Evolutionary conservation across 30 jellyfish, hydroid and myxozoan genomes (phyloP).

Genomic region (Hydractinia symbiolongicarpus): DNA sequence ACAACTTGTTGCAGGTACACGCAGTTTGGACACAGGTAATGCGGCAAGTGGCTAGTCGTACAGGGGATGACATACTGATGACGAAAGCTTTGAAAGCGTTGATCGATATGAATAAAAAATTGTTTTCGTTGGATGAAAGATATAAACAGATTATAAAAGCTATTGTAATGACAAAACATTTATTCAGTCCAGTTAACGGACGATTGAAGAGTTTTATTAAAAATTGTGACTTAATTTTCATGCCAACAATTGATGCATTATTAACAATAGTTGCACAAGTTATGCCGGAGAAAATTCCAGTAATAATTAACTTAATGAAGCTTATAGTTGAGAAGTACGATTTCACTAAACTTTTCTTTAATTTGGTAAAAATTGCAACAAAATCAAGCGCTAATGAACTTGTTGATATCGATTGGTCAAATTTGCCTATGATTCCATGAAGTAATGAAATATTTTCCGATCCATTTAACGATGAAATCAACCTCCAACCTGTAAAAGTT

Average conservation of each 20-base stretch:
- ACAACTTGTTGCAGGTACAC: neutral
- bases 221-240: neutral
- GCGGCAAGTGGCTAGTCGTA: neutral
- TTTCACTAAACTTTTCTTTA: neutral
- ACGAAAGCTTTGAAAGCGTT: neutral
- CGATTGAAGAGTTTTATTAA: neutral
- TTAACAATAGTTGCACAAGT: neutral
- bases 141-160: neutral
- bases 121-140: neutral
- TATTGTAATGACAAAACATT: neutral
- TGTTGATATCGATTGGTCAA: neutral
- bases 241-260: neutral
- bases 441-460: neutral
- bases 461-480: neutral
- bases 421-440: neutral
- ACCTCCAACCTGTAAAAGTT: neutral
- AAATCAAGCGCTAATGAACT: neutral
- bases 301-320: neutral
- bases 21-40: slow-evolving; percentile 16
- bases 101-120: neutral
- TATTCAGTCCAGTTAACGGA: slow-evolving; percentile 9
- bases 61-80: neutral
- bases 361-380: neutral
- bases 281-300: slow-evolving; percentile 7
- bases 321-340: neutral